A percentile compares a stretch with the other conserved stretches of the same genome.
Conservation (phyloP, 2,113 vertebrate genomes). For the Melanocharis versteri region DNA sequence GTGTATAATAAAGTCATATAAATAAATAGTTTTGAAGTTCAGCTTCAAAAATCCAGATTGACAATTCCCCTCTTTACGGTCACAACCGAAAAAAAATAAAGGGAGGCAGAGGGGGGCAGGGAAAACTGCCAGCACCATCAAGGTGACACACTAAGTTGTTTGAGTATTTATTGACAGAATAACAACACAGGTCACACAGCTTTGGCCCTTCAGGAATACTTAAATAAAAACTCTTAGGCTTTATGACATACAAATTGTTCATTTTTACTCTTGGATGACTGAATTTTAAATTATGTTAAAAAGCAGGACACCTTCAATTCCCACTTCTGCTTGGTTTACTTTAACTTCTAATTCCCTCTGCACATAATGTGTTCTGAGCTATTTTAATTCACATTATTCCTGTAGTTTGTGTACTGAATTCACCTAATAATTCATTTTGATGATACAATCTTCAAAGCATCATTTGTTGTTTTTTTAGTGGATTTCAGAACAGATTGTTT, state of each 20-base stretch:
- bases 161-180: neutral
- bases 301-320: neutral
- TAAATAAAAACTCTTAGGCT: neutral
- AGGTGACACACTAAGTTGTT: neutral
- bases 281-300: slow-evolving; percentile 9
- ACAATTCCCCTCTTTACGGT: neutral
- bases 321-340: neutral
- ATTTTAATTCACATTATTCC: slow-evolving; percentile 29
- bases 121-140: neutral
- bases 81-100: neutral
- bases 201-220: neutral
- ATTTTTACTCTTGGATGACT: neutral
- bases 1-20: neutral
- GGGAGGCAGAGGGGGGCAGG: fast-evolving
- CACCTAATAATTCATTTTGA: slow-evolving; percentile 60
- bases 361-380: neutral
- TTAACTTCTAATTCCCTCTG: neutral
- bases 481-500: slow-evolving; percentile 27
- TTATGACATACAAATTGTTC: neutral
- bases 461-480: slow-evolving; percentile 14
- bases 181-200: neutral
- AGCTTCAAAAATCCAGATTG: neutral
- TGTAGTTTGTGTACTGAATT: neutral
- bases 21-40: neutral
- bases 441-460: slow-evolving; percentile 52